Conservation (phyloP, 2,888 invertebrate species). For the Scelioninae gen. 2 region DNA sequence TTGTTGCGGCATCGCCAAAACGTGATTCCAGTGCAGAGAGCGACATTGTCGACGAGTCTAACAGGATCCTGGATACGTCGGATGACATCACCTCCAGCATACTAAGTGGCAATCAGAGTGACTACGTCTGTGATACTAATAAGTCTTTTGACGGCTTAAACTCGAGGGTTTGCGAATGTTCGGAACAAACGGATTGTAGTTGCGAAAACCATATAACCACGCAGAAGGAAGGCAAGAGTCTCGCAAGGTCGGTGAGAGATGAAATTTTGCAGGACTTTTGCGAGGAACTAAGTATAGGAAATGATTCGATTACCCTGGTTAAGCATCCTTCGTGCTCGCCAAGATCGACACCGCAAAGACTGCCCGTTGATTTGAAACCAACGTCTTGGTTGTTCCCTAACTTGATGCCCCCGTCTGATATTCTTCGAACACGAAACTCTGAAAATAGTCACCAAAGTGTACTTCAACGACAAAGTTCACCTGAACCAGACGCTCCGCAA, state of each 20-base stretch:
- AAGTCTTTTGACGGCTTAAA: slow-evolving; percentile 67
- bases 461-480: slow-evolving; percentile 67
- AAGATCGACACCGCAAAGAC: slow-evolving; percentile 72
- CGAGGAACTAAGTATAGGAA: slow-evolving; percentile 73
- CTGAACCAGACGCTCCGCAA: slow-evolving; percentile 71
- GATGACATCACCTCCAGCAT: slow-evolving; percentile 67
- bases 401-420: slow-evolving; percentile 72
- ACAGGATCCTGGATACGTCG: slow-evolving; percentile 56
- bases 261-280: slow-evolving; percentile 74
- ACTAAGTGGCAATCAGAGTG: slow-evolving; percentile 70
- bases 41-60: slow-evolving; percentile 66
- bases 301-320: slow-evolving; percentile 72
- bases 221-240: slow-evolving; percentile 40
- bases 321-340: slow-evolving; percentile 74
- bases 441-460: slow-evolving; percentile 71
- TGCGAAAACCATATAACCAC: slow-evolving; percentile 62
- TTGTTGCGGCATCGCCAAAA: slow-evolving; percentile 67
- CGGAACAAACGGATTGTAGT: slow-evolving; percentile 66
- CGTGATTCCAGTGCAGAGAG: slow-evolving; percentile 67
- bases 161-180: slow-evolving; percentile 67
- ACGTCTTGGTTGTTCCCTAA: slow-evolving; percentile 68
- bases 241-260: slow-evolving; percentile 72
- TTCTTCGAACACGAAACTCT: slow-evolving; percentile 71
- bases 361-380: slow-evolving; percentile 70
- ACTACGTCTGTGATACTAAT: slow-evolving; percentile 71